Base-by-base conservation (phyloP, 2,888 invertebrate species). In the Pantelozetes paolii region DNA sequence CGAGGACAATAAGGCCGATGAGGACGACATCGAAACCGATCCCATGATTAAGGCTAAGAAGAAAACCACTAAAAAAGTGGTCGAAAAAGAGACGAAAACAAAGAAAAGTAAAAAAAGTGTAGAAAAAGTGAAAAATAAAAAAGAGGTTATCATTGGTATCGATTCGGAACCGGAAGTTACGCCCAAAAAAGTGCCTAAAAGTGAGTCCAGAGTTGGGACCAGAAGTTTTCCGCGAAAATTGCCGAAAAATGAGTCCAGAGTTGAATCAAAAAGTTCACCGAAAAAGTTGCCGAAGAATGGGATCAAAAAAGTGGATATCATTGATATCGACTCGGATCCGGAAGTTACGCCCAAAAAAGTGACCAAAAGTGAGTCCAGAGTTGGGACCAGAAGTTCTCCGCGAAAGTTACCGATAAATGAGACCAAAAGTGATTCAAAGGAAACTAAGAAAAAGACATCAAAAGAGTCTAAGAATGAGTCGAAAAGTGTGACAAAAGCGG, bases 1-100 rank as follows among this genome's bases (percentile, higher is more conserved):
- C 13, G 71, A 36, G 18, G 69, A 59, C 28, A 81, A 81, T 62
- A 48, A 79, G 78, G 75, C 80, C 78, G 72, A 79, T 59, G 79
- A 80, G 71, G 80, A 77, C 57, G 76, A 76, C 72, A 64, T 76
- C 50, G 73, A 50, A 42, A 54, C 74, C 50, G 77, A 79, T 74
- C 78, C 76, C n/a, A 77, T 78, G 77, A 76, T 78, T 57, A 77
- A 77, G 62, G 76, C 45, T 18, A 50, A 67, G 62, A 73, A 67
- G 73, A 72, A 36, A 30, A 64, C 26, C 3, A 40, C 42, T 18
- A 72, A 64, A 36, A 23, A 59, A 3, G 15, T 9, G 23, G 15
- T 36, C 18, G 32, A 71, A 67, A 64, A 71, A 20, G 71, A 70
- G 48, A 8, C 67, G 8, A 36, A 36, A 20, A 26, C n/a, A 30